Evolutionary conservation across 2,113 vertebrate genomes (phyloP), one percentile per base, ranked within the genome.

Genomic region (Onychostoma macrolepis): DNA sequence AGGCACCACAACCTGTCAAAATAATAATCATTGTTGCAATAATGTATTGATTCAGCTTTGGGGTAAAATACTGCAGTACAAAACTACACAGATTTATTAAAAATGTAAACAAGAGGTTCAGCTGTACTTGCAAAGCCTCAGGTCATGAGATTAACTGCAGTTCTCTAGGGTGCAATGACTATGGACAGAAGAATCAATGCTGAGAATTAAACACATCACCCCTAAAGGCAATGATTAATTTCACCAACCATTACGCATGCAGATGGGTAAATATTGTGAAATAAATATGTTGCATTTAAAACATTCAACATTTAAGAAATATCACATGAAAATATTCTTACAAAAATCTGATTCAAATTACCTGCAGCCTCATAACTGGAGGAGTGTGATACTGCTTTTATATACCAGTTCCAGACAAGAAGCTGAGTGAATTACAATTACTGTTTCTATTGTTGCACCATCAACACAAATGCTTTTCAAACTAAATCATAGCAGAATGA

Each of bases 131-230:
- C 24, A 81, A n/a, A 43, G 36, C 56, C 24, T 63, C 53, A 19
- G 36, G 79, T 80, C 79, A 43, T 63, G 13, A 80, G 56, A 61
- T 81, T 65, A 81, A 81, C 79, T 81, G 36, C 1, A 6, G 9
- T 15, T 43, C 15, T 28, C 79, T 28, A 19, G 58, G 3, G 58
- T 41, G 7, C 79, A 65, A 65, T 28, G 79, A 26, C 24, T 43
- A 80, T 63, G 79, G 56, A 65, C 15, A 43, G 58, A 19, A 43
- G 4, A 43, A 43, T 81, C 79, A 43, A 81, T 81, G 24, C 33
- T 81, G 58, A 28, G 36, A 28, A 43, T 63, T 61, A 63, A 80
- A 81, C 36, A 11, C 74, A 15, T 76, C 12, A 76, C 41, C n/a
- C n/a, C 41, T 48, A 13, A 45, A 76, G 36, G 6, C 56, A 26